Conservation (phyloP, 2,113 vertebrate genomes). For the Litocranius walleri region DNA sequence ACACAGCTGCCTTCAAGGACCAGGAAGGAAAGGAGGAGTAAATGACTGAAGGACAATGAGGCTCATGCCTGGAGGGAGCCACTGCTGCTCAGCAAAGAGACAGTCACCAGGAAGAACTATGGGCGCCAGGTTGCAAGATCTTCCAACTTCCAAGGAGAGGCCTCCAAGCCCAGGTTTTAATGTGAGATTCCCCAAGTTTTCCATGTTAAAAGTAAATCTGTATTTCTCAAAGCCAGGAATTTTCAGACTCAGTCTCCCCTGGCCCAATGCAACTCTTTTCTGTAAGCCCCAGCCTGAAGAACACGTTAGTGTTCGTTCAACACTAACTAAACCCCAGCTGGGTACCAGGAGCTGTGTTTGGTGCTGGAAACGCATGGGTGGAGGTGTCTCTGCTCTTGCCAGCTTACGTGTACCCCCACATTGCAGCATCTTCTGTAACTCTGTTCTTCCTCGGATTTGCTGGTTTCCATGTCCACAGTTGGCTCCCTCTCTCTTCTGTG, state of each 20-base stretch:
- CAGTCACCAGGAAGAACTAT: neutral
- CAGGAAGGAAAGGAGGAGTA: neutral
- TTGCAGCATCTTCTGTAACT: neutral
- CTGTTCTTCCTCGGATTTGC: neutral
- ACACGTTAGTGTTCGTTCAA: neutral
- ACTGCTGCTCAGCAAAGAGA: neutral
- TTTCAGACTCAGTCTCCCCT: neutral
- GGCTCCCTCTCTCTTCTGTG: neutral
- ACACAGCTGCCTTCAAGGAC: neutral
- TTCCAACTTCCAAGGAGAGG: neutral
- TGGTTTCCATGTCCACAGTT: neutral
- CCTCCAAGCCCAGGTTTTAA: neutral
- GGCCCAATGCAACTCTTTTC: neutral
- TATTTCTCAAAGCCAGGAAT: neutral
- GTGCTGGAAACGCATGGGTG: neutral
- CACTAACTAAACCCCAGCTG: neutral
- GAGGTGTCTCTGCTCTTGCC: neutral
- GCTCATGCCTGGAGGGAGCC: neutral
- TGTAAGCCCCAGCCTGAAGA: neutral
- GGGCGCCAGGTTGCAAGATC: neutral
- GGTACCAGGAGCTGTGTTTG: neutral
- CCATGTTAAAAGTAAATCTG: neutral
- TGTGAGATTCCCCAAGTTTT: neutral
- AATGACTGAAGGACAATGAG: neutral
- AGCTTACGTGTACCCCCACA: accelerated